Conservation (phyloP, 2,888 invertebrate species). For the Calliopum simillimum region DNA sequence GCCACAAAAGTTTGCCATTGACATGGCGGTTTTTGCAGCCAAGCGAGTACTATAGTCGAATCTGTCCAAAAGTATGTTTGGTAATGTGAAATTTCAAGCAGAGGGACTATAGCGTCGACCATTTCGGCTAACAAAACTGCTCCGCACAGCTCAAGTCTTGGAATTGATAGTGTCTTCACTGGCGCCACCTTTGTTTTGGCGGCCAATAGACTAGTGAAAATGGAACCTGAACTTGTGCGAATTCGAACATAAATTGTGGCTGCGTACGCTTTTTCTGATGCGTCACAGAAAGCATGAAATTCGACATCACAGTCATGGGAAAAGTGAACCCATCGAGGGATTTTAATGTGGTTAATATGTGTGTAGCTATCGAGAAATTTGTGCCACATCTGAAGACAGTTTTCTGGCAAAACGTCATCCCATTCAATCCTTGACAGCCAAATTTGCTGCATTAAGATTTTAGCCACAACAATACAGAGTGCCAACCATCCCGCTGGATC, state of each 20-base stretch:
- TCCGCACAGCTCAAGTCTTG: too few relatives aligned
- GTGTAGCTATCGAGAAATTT: too few relatives aligned
- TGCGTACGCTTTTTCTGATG: too few relatives aligned
- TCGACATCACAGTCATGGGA: background rate
- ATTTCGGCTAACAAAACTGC: too few relatives aligned
- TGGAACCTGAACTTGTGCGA: slow-evolving; percentile 4
- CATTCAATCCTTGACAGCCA: slow-evolving; percentile 30
- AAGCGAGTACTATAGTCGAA: slow-evolving; percentile 24
- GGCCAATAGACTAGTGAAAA: slow-evolving; percentile 17
- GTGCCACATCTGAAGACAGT: slow-evolving; percentile 20
- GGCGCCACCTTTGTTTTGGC: too few relatives aligned
- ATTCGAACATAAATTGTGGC: slow-evolving; percentile 18
- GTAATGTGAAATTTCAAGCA: background rate
- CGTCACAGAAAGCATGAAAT: too few relatives aligned
- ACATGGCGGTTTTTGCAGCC: slow-evolving; percentile 30
- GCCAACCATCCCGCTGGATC: slow-evolving; percentile 17
- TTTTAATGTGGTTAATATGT: slow-evolving; percentile 19
- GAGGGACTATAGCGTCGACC: background rate
- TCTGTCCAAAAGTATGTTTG: slow-evolving; percentile 14
- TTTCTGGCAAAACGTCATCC: slow-evolving; percentile 25
- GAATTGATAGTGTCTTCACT: too few relatives aligned
- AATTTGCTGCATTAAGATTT: slow-evolving; percentile 36
- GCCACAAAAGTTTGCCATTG: slow-evolving; percentile 19
- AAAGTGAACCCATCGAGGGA: slow-evolving; percentile 32
- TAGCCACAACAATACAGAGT: slow-evolving; percentile 2